Percentiles rank a stretch among this genome's conserved stretches.
These are phyloP conservation scores for Mythimna loreyi DNA, from an alignment of 2,888 invertebrate genomes.

Conservation along the genomic window DNA sequence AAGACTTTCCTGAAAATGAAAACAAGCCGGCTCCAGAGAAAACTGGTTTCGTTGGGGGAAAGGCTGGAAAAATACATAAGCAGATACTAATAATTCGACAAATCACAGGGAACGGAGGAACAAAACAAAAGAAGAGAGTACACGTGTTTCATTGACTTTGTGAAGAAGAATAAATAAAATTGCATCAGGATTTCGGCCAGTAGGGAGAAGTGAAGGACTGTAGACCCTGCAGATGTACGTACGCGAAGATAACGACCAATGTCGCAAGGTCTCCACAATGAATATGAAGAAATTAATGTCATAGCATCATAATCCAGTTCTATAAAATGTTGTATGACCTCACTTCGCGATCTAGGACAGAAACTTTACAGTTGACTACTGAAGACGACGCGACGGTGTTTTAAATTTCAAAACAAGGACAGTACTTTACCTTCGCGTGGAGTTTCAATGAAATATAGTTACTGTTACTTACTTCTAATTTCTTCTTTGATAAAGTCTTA, in stretches of 20 bases:
- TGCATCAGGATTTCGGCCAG: too few relatives aligned
- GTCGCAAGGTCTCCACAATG: neutral
- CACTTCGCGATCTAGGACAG: neutral
- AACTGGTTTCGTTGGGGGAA: too few relatives aligned
- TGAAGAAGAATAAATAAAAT: too few relatives aligned
- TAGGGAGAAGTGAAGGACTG: neutral
- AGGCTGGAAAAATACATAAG: too few relatives aligned
- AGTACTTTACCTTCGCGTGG: neutral
- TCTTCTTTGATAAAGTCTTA: neutral
- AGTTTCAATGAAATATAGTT: neutral
- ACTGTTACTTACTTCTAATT: neutral
- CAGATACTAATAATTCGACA: too few relatives aligned
- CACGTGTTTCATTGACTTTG: too few relatives aligned
- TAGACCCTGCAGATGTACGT: neutral
- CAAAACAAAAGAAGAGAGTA: too few relatives aligned
- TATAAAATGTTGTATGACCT: neutral
- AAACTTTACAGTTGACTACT: neutral
- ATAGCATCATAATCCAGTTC: neutral
- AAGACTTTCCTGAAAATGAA: too few relatives aligned
- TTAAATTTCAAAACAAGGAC: constrained; percentile 23
- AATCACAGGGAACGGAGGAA: too few relatives aligned
- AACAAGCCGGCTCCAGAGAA: too few relatives aligned
- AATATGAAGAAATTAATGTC: neutral
- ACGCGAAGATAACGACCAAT: neutral
- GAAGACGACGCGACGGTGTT: neutral